These are phyloP conservation scores for Patiria miniata DNA, from an alignment of 35 echinoderm and acorn worm genomes.

Conservation along the genomic window DNA sequence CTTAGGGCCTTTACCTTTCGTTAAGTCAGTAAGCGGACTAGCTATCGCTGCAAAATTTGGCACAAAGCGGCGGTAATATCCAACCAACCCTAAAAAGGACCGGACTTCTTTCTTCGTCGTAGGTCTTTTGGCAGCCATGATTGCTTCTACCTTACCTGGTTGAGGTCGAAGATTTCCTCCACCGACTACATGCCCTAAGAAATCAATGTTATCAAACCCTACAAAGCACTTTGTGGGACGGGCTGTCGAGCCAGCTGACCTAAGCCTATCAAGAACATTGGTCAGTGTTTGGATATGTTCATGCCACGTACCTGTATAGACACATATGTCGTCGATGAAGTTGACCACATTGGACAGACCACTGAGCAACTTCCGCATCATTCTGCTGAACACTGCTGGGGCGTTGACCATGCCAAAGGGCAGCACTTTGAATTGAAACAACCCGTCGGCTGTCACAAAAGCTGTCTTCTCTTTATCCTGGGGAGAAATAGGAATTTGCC, in stretches of 20 bases:
- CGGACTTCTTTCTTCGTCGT: constrained; percentile 44
- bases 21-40: constrained; percentile 12
- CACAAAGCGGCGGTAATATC: constrained; percentile 48
- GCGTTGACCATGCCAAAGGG: constrained; percentile 68
- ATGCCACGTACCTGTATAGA: constrained; percentile 67
- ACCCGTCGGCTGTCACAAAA: constrained; percentile 46
- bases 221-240: constrained; percentile 57
- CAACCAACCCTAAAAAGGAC: constrained; percentile 35
- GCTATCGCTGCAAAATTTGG: constrained; percentile 46
- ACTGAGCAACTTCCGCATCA: no score
- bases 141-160: constrained; percentile 51
- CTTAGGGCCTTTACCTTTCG: constrained; percentile 38
- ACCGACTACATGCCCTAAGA: constrained; percentile 60
- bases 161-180: constrained; percentile 29
- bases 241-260: constrained; percentile 44
- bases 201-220: constrained; percentile 48
- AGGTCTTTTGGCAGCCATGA: constrained; percentile 45
- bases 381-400: not conserved
- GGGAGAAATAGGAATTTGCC: constrained; percentile 55
- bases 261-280: constrained; percentile 1
- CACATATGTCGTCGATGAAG: no score
- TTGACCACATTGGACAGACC: no score
- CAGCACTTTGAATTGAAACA: constrained; percentile 54
- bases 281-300: constrained; percentile 21
- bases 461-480: constrained; percentile 55